Evolutionary conservation across 2,797 vertebrate species (phyloP), one percentile per base, ranked within the genome.

Genomic region (Eleutherodactylus coqui): DNA sequence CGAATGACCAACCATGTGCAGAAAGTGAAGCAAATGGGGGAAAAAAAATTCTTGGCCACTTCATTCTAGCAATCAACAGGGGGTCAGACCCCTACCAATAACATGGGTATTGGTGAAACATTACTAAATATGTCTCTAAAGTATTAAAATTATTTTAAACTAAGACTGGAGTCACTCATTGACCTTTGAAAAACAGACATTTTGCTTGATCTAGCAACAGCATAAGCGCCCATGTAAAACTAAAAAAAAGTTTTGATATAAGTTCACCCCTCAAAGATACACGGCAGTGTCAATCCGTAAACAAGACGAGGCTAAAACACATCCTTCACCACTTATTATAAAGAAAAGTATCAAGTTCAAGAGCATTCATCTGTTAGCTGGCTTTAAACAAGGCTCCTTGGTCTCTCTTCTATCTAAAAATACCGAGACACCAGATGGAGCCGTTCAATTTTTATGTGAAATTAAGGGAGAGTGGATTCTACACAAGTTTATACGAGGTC

Each of bases 391-490:
- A 51, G 45, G 53, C n/a, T 84, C 70, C 82, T 73, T 72, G 85
- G 62, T 60, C 16, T 89, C 79, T 19, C 89, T 90, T 87, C 77
- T 84, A 38, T 89, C 90, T 88, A 75, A 88, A 88, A 70, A 89
- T 88, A 67, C 79, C 78, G 87, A 75, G 75, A 73, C 70, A 89
- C 88, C 90, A 93, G 88, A 91, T 92, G 91, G 88, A 73, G 89
- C 43, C 78, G 78, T 79, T 60, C 38, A 49, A 49, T 88, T 87
- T 82, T 83, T 38, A 45, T 85, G n/a, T 75, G 82, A 89, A 87
- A 89, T 45, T 86, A 38, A 88, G 72, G 36, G 62, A 53, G 72
- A 89, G 85, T 88, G 80, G 85, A 13, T 79, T 0, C 77, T 84
- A 84, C 89, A 81, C 81, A 85, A 62, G 79, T 88, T 90, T 90